phyloP scores from a whole-genome alignment of 2,797 vertebrate species.

The Melopsittacus undulatus region DNA sequence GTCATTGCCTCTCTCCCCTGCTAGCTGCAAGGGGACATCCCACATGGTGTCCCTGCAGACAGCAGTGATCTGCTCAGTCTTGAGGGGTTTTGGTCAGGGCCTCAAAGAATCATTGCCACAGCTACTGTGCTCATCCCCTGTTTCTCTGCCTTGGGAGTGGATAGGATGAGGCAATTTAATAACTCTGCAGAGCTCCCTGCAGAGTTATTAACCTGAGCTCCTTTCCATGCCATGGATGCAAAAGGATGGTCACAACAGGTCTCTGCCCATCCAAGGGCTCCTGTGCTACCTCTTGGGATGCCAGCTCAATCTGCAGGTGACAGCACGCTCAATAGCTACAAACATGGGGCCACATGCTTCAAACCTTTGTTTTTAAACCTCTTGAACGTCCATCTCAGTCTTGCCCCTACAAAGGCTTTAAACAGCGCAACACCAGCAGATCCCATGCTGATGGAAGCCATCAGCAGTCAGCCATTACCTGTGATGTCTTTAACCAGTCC shows the following conservation, averaged over 20 bases:
- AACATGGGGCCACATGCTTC: fast-evolving
- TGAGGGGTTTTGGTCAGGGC: neutral
- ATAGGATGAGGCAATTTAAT: neutral
- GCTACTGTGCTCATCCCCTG: neutral
- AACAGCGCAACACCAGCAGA: constrained; percentile 30
- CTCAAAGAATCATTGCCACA: neutral
- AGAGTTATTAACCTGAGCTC: neutral
- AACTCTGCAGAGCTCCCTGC: neutral
- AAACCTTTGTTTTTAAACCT: constrained; percentile 80
- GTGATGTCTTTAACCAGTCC: constrained; percentile 83
- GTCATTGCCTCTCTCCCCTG: fast-evolving
- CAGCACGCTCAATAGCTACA: fast-evolving
- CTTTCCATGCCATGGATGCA: neutral
- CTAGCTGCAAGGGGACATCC: neutral
- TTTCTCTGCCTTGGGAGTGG: neutral
- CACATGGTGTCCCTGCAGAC: fast-evolving
- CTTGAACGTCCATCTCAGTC: constrained; percentile 62
- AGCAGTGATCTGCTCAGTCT: fast-evolving
- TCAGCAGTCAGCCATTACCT: constrained; percentile 83
- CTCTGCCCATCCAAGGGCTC: neutral
- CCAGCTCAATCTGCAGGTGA: neutral
- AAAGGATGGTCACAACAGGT: neutral
- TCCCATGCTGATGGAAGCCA: constrained; percentile 54
- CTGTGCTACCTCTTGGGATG: neutral
- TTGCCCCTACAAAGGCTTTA: constrained; percentile 10